These are phyloP conservation scores for Pecten maximus DNA, from an alignment of 2,888 invertebrate genomes.

Conservation along the genomic window DNA sequence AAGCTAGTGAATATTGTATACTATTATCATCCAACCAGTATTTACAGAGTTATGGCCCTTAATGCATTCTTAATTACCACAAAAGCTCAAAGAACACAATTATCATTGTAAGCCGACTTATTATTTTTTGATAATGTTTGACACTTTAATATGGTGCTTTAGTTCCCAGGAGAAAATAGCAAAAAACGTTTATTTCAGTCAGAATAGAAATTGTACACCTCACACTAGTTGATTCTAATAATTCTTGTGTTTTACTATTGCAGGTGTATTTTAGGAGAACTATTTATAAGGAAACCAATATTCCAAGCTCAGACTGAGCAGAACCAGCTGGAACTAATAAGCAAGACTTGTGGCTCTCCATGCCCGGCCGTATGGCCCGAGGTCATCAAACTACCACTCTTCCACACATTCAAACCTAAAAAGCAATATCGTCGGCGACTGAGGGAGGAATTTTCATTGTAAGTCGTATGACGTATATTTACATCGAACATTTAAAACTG, in stretches of 20 bases:
- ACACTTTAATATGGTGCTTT: too few relatives aligned
- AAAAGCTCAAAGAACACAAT: too few relatives aligned
- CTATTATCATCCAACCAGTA: too few relatives aligned
- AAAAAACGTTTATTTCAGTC: too few relatives aligned
- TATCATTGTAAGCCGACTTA: too few relatives aligned
- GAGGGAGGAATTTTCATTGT: conserved; percentile 94
- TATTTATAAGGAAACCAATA: conserved; percentile 96
- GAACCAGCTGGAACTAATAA: conserved; percentile 96
- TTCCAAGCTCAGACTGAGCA: conserved; percentile 97
- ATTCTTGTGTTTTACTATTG: conserved; percentile 46
- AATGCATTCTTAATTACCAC: too few relatives aligned
- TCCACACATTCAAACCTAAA: conserved; percentile 95
- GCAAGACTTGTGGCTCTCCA: conserved; percentile 96
- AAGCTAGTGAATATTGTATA: too few relatives aligned
- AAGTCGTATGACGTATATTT: conserved; percentile 83
- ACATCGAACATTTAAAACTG: too few relatives aligned
- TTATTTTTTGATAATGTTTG: too few relatives aligned
- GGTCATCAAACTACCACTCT: conserved; percentile 95
- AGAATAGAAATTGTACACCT: too few relatives aligned
- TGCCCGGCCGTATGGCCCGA: conserved; percentile 98
- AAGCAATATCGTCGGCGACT: conserved; percentile 93
- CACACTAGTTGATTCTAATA: not conserved
- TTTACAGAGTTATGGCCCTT: too few relatives aligned
- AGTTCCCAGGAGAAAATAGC: too few relatives aligned
- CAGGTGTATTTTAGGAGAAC: conserved; percentile 96